Evolutionary conservation across 2,797 vertebrate genomes (phyloP).

Genomic region (Callimico goeldii): DNA sequence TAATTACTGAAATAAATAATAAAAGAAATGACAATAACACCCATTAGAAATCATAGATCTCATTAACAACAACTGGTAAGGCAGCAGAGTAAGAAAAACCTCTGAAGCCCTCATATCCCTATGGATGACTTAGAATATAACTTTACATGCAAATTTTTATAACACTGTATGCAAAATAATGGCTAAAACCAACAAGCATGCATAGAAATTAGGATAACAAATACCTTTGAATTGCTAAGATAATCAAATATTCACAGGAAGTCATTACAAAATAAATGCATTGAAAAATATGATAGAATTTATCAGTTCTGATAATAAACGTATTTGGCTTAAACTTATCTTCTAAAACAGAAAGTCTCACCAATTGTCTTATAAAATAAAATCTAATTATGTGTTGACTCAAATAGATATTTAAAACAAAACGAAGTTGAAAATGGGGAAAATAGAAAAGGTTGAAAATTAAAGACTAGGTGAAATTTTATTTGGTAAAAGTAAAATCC

Average conservation of each 20-base stretch:
- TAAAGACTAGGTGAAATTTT: not conserved
- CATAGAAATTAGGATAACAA: not conserved
- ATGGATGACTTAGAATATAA: not conserved
- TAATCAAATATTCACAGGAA: not conserved
- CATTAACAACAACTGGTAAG: not conserved
- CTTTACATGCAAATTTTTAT: not conserved
- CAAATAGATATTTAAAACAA: conserved; percentile 1
- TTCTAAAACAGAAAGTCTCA: conserved; percentile 48
- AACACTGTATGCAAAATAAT: not conserved
- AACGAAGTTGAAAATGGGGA: not conserved
- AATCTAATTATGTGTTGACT: conserved; percentile 55
- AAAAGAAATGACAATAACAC: not conserved
- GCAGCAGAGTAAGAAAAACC: not conserved
- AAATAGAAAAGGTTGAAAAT: not conserved
- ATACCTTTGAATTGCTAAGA: not conserved
- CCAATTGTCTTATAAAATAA: conserved; percentile 25
- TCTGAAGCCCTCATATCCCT: not conserved
- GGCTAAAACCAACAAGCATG: not conserved
- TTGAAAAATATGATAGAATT: conserved; percentile 55
- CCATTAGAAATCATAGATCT: not conserved
- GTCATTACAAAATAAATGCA: conserved; percentile 53
- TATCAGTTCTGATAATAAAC: conserved; percentile 63
- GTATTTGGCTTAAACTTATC: conserved; percentile 61
- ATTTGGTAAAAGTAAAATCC: not conserved
- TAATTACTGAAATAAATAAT: not conserved